Conservation (phyloP, 2,888 invertebrate species). For the Nezara viridula region DNA sequence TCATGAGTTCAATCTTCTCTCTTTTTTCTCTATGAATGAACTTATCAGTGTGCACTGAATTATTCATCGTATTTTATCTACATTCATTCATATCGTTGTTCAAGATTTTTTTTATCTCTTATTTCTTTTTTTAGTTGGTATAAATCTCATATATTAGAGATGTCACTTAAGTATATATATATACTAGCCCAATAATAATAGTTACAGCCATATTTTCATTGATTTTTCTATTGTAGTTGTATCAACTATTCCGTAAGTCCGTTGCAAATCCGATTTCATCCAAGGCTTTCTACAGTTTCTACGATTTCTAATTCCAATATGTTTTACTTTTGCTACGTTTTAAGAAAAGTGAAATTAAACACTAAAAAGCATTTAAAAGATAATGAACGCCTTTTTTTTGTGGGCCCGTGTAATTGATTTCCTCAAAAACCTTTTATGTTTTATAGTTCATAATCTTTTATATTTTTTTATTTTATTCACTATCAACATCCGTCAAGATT, state of each 20-base stretch:
- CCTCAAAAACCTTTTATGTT: neutral
- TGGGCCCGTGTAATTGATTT: neutral
- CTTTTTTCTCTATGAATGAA: neutral
- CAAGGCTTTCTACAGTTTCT: neutral
- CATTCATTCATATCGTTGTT: neutral
- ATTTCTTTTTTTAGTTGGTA: neutral
- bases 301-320: neutral
- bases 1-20: slow-evolving; percentile 7
- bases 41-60: neutral
- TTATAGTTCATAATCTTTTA: neutral
- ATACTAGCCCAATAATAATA: no score
- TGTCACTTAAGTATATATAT: no score
- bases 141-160: no score
- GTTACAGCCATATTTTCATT: no score
- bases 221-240: neutral
- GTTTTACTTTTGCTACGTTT: neutral
- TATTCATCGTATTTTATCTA: neutral
- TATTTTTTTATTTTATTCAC: no score
- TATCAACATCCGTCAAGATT: no score
- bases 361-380: neutral
- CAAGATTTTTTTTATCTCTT: no score
- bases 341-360: neutral
- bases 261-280: neutral
- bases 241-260: neutral
- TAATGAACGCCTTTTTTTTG: neutral